These are phyloP conservation scores for Dufourea novaeangliae DNA, from an alignment of 1,140 invertebrate genomes.

Conservation along the genomic window DNA sequence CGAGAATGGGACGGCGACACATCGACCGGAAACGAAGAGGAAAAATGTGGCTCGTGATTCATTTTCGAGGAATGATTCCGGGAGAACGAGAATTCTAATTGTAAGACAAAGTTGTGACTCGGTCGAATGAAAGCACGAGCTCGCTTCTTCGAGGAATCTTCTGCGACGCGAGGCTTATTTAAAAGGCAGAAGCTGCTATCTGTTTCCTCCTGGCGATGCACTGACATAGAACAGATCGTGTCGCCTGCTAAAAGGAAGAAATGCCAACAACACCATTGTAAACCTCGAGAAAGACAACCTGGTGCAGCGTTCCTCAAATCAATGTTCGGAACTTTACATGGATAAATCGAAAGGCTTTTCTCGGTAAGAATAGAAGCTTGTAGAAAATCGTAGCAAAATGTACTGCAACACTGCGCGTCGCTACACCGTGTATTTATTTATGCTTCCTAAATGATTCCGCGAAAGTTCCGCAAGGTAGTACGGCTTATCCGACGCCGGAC, in stretches of 20 bases:
- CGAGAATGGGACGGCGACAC: background rate
- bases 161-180: background rate
- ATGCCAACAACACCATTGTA: background rate
- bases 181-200: background rate
- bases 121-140: constrained; percentile 1
- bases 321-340: too few species aligned
- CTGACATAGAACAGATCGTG: constrained; percentile 4
- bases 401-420: background rate
- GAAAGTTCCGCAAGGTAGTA: background rate
- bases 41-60: background rate
- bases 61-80: background rate
- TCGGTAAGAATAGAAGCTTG: too few species aligned
- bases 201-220: background rate
- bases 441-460: background rate
- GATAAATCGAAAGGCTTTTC: too few species aligned
- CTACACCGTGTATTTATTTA: background rate
- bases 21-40: background rate
- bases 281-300: background rate
- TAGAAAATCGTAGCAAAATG: background rate
- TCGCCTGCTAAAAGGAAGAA: background rate
- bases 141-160: background rate
- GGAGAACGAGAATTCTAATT: background rate
- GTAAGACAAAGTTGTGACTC: constrained; percentile 1
- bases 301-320: background rate
- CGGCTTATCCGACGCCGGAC: background rate